These are phyloP conservation scores for Patagioenas fasciata DNA, from an alignment of 2,113 vertebrate genomes.

Conservation along the genomic window DNA sequence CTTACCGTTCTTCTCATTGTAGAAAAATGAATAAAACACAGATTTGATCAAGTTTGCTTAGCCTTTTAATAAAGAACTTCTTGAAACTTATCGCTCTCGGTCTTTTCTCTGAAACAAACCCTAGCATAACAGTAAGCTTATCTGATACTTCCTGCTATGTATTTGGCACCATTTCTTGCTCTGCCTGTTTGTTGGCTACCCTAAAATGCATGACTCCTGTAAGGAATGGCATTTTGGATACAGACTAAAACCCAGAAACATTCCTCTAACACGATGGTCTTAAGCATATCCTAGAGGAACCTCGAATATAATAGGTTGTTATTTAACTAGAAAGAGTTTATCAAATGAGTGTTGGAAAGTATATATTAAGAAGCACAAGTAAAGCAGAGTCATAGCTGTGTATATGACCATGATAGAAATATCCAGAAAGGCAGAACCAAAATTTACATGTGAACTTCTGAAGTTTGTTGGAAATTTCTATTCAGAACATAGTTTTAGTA, in stretches of 20 bases:
- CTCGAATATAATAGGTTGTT: not conserved
- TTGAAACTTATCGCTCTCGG: not conserved
- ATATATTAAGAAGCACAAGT: not conserved
- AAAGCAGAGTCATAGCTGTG: not conserved
- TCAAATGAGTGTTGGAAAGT: not conserved
- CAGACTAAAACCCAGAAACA: not conserved
- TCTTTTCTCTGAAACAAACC: not conserved
- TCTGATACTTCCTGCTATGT: not conserved
- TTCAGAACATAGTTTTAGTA: not conserved
- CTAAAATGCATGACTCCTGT: not conserved
- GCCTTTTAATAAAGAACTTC: not conserved
- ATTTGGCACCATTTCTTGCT: not conserved
- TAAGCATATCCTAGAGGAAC: not conserved
- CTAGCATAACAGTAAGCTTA: not conserved
- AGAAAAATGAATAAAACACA: not conserved
- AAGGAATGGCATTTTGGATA: not conserved
- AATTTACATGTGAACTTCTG: not conserved
- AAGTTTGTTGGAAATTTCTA: not conserved
- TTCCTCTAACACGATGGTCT: not conserved
- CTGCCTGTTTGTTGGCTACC: not conserved
- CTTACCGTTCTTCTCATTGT: not conserved
- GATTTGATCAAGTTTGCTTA: not conserved
- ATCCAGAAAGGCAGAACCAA: not conserved
- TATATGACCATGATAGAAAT: not conserved
- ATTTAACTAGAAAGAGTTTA: not conserved